Evolutionary conservation across 2,113 vertebrate genomes (phyloP), one percentile per base, ranked within the genome.

Genomic region (Oncorhynchus gorbuscha): DNA sequence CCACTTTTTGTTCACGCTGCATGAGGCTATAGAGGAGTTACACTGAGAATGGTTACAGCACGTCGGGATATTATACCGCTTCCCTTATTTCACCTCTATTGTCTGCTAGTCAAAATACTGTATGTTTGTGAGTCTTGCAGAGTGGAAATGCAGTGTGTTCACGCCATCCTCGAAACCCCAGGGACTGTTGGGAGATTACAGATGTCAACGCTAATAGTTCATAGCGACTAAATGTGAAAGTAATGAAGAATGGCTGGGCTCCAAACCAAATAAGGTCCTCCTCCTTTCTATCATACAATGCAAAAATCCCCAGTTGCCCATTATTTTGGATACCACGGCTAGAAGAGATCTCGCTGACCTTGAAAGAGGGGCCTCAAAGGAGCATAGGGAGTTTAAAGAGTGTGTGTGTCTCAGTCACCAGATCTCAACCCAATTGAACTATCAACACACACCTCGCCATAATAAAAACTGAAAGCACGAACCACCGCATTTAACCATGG

Each of bases 121-220:
- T n/a, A 20, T 70, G 69, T 18, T 32, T 69, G 32, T 39, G 39
- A 48, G n/a, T 12, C 20, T 16, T 45, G n/a, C 30, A 68, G 26
- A 68, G 28, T 68, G 67, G 32, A 26, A 69, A 8, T 69, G 28
- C 28, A 69, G 32, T 28, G 18, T 45, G 14, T n/a, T 20, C 32
- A 20, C 14, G 1, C 67, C 22, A 69, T 35, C 9, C 39, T 30
- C 6, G 32, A 32, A 69, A 9, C 28, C 16, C 14, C 14, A 69
- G 32, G 32, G 67, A 69, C 67, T 69, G 73, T 80, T 74, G 79
- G 72, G 76, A 51, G 77, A 83, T 84, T 76, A 71, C 61, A 73
- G 73, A 74, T 73, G 64, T 74, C 75, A 76, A 45, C 74, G 67
- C 72, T 65, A 75, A 71, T 76, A 45, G 20, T 82, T 70, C 76